phyloP scores from a whole-genome alignment of 2,797 vertebrate genomes.

The Dromococcyx pavoninus region DNA sequence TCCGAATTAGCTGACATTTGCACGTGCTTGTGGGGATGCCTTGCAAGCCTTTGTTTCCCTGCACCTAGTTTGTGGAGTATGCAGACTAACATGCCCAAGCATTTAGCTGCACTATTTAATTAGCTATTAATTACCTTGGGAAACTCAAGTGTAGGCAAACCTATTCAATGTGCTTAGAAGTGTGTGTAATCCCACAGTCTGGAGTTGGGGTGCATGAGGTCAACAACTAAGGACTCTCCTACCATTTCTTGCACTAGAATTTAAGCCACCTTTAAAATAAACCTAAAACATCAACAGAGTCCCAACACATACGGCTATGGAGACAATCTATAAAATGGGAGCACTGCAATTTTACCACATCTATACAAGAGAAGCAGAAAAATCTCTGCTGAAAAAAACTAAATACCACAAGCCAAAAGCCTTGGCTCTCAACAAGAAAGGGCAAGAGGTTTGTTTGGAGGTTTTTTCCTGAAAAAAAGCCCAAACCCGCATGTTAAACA shows the following conservation, averaged over 20 bases:
- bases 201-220: neutral
- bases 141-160: neutral
- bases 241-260: neutral
- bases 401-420: neutral
- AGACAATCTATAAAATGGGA: neutral
- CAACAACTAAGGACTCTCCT: neutral
- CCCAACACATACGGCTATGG: neutral
- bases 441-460: fast-evolving
- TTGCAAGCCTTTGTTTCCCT: constrained; percentile 39
- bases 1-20: constrained; percentile 47
- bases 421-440: neutral
- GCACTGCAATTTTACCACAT: neutral
- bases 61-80: neutral
- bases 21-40: neutral
- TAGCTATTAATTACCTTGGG: constrained; percentile 8
- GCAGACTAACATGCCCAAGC: neutral
- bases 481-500: neutral
- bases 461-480: neutral
- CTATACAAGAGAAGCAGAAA: neutral
- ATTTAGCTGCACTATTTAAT: constrained; percentile 29
- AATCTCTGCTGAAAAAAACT: neutral
- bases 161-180: neutral
- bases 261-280: neutral
- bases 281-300: neutral
- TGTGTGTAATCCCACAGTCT: neutral